Evolutionary conservation across 1,140 invertebrate species (phyloP).

Genomic region (Drosophila suzukii): DNA sequence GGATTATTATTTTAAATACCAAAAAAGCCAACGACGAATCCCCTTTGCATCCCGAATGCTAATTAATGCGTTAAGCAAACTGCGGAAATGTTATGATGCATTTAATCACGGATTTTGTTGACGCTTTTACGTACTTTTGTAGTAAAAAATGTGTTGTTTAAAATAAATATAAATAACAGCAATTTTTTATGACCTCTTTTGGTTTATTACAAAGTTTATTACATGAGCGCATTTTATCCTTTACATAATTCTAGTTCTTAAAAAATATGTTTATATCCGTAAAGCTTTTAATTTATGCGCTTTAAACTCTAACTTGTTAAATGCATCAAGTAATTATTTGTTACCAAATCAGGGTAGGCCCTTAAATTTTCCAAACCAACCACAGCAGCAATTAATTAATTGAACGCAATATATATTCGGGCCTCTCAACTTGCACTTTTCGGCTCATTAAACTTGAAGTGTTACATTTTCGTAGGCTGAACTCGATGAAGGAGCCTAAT

Average conservation of each 20-base stretch:
- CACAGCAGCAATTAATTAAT: constrained; percentile 33
- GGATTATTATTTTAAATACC: constrained; percentile 78
- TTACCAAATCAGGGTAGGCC: not conserved
- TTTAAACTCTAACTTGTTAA: not conserved
- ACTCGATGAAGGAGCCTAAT: not conserved
- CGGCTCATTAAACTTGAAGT: constrained; percentile 49
- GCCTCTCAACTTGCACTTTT: constrained; percentile 19
- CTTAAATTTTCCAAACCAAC: constrained; percentile 1
- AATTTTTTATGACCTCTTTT: not conserved
- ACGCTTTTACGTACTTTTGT: not conserved
- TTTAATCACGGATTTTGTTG: constrained; percentile 4
- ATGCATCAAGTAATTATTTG: constrained; percentile 13
- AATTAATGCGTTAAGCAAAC: constrained; percentile 14
- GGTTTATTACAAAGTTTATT: too few species aligned
- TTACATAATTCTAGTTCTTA: too few species aligned
- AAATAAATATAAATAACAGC: not conserved
- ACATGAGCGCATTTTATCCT: too few species aligned
- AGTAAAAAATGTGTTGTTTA: not conserved
- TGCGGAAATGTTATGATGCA: not conserved
- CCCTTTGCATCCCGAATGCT: constrained; percentile 8
- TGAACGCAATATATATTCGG: constrained; percentile 6
- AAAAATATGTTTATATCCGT: too few species aligned
- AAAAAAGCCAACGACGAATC: constrained; percentile 1
- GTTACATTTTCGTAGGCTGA: constrained; percentile 13
- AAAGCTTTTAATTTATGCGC: too few species aligned